A percentile compares a stretch with the other conserved stretches of the same genome.
Evolutionary conservation across 2,113 vertebrate genomes (phyloP).

Genomic region (Boleophthalmus pectinirostris): DNA sequence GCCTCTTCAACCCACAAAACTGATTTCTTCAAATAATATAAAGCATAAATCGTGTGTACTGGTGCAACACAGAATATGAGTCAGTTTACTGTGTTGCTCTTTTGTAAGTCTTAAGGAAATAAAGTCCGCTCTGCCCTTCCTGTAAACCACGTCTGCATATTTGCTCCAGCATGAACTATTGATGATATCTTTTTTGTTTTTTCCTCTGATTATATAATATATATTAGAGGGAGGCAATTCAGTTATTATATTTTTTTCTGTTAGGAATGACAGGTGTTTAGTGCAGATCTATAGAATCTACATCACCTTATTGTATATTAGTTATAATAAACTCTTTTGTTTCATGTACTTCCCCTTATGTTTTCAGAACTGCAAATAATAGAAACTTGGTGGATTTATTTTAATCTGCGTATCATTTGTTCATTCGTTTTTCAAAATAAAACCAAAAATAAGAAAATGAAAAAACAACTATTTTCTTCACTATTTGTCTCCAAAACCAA

Average conservation of each 20-base stretch:
- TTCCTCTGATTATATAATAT: background rate
- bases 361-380: background rate
- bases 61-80: background rate
- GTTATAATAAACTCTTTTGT: background rate
- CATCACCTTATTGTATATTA: background rate
- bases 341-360: background rate
- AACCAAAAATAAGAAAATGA: too few species aligned
- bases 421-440: too few species aligned
- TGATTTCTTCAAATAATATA: background rate
- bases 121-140: slow-evolving; percentile 1
- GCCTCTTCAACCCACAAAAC: background rate
- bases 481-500: too few species aligned
- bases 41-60: too few species aligned
- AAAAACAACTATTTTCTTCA: too few species aligned
- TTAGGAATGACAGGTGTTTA: background rate
- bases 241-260: background rate
- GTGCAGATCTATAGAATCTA: background rate
- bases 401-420: too few species aligned
- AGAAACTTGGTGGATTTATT: background rate
- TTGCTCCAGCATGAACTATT: background rate
- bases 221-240: background rate
- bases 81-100: background rate
- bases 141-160: background rate
- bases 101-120: slow-evolving; percentile 1
- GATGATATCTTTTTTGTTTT: background rate